Percentiles rank a stretch among this genome's conserved stretches.
Evolutionary conservation across 2,888 invertebrate genomes (phyloP).

Genomic region (Netelia melanura): DNA sequence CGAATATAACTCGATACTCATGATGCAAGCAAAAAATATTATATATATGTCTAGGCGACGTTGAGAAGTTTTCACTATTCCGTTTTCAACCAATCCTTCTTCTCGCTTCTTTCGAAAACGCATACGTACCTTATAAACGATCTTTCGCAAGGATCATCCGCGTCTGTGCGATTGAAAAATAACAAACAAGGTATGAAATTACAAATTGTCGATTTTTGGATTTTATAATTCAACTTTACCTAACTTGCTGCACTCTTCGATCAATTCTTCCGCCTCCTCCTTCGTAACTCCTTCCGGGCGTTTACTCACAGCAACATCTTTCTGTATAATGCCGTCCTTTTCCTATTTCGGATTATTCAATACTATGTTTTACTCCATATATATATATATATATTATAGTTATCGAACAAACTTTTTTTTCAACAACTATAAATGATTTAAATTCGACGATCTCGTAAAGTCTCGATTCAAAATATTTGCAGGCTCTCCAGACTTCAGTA

Average conservation of each 20-base stretch:
- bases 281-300: constrained; percentile 37
- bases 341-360: constrained; percentile 27
- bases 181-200: not conserved
- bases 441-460: too few relatives aligned
- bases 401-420: too few relatives aligned
- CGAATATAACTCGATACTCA: too few relatives aligned
- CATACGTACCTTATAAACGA: constrained; percentile 51
- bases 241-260: constrained; percentile 50
- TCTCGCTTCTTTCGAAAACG: constrained; percentile 47
- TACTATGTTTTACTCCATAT: too few relatives aligned
- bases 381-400: too few relatives aligned
- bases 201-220: constrained; percentile 1
- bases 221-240: constrained; percentile 25
- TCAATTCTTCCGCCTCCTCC: constrained; percentile 40
- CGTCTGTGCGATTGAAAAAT: constrained; percentile 4
- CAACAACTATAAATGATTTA: too few relatives aligned
- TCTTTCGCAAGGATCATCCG: constrained; percentile 49
- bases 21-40: too few relatives aligned
- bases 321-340: constrained; percentile 39
- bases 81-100: constrained; percentile 28
- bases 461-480: too few relatives aligned
- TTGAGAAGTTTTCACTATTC: not conserved
- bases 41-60: too few relatives aligned
- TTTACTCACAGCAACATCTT: constrained; percentile 13
- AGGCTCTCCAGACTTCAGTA: too few relatives aligned